These are phyloP conservation scores for Atta colombica DNA, from an alignment of 1,140 invertebrate species.

Conservation along the genomic window DNA sequence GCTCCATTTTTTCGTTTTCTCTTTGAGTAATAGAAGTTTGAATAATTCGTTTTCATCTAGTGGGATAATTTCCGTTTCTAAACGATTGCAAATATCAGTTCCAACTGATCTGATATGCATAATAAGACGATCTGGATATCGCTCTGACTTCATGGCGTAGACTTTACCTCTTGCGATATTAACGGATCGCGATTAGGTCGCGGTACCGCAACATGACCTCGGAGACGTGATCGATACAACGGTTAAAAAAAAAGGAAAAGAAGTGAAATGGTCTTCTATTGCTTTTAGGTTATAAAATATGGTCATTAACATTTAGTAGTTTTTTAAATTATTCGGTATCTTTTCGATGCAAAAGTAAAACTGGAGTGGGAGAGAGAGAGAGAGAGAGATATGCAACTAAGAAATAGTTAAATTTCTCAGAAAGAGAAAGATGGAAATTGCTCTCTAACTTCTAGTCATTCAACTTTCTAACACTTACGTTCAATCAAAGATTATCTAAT, in stretches of 20 bases:
- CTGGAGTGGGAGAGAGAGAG: background rate
- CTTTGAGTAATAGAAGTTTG: background rate
- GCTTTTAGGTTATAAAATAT: conserved; percentile 18
- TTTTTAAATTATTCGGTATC: background rate
- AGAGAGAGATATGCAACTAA: background rate
- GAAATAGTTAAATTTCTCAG: background rate
- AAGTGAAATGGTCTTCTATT: conserved; percentile 27
- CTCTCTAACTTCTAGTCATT: background rate
- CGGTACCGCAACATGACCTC: conserved; percentile 71
- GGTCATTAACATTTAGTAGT: background rate
- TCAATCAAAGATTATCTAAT: background rate
- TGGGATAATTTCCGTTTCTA: background rate
- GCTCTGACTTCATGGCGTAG: background rate
- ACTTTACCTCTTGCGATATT: conserved; percentile 59
- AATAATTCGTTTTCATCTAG: background rate
- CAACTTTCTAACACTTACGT: background rate
- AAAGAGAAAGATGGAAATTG: background rate
- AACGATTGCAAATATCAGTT: background rate
- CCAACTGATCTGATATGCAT: background rate
- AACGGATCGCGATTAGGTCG: conserved; percentile 70
- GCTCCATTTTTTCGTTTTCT: background rate
- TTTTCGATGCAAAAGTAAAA: background rate
- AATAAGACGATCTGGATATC: conserved; percentile 23
- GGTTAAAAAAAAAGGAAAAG: conserved; percentile 24
- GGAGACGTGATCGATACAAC: conserved; percentile 49